A percentile compares a stretch with the other conserved stretches of the same genome.
Conservation (phyloP, 2,797 vertebrate genomes). For the Avahi laniger region DNA sequence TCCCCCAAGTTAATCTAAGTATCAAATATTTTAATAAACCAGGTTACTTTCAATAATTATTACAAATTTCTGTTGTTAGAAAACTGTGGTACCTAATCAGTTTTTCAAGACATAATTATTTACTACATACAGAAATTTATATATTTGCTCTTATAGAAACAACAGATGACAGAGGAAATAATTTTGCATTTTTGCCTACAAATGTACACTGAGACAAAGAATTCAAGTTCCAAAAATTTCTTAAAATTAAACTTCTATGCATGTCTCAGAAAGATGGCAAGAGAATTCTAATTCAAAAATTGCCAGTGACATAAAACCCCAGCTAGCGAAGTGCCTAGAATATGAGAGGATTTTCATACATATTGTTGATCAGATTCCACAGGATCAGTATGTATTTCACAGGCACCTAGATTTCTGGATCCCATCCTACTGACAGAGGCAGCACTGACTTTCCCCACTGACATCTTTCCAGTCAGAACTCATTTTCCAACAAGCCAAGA, state of each 20-base stretch:
- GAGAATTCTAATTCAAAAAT: background rate
- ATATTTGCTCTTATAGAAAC: constrained; percentile 5
- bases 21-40: constrained; percentile 34
- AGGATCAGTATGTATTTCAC: background rate
- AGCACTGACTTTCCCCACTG: background rate
- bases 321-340: background rate
- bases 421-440: background rate
- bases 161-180: background rate
- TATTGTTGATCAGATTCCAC: background rate
- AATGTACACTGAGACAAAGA: background rate
- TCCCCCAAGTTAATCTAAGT: background rate
- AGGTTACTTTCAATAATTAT: background rate
- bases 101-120: background rate
- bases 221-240: background rate
- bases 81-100: background rate
- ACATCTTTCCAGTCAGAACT: background rate
- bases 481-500: background rate
- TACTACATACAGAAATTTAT: background rate
- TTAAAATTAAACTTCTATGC: constrained; percentile 19
- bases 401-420: background rate
- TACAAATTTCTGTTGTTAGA: background rate
- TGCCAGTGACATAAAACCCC: background rate
- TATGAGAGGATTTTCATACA: background rate
- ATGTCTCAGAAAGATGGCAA: constrained; percentile 1
- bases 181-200: constrained; percentile 14